Evolutionary conservation across 2,888 invertebrate species (phyloP), one percentile per base, ranked within the genome.

Genomic region (Chymomyza amoena): DNA sequence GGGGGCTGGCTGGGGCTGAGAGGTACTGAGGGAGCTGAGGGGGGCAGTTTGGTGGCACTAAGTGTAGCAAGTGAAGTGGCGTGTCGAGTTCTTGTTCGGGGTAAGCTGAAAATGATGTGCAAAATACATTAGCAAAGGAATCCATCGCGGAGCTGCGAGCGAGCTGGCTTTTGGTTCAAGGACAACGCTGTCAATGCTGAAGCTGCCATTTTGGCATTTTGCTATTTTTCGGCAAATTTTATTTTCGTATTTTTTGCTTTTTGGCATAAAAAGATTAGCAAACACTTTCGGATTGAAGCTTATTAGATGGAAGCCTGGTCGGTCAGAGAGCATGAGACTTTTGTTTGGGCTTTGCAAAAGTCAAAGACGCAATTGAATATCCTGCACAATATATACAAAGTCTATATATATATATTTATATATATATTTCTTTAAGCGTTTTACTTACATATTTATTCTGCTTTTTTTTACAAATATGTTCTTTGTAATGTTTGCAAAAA

Each of bases 261-360:
- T 56, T 45, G 66, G 74, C 69, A 70, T 70, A 79, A 79, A 76
- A 68, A 78, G 79, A 79, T 80, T 80, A 79, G 78, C 76, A 74
- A 77, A 68, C 79, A 79, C 72, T 79, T 79, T 78, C 61, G 66
- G 79, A 79, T 77, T 80, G 75, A 63, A 51, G 63, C 45, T 45
- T 10, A 61, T 45, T 51, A 61, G 50, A n/a, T 20, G 16, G n/a
- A 28, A 62, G 50, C 25, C 16, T 20, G 50, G 18, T 16, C 45
- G 32, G 32, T 32, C 50, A 62, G 50, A 50, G 50, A 62, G 16
- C 50, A 18, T 62, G 45, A 15, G 39, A 45, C 39, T 45, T 45
- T 45, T 45, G 13, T 45, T 7, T 2, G 13, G 13, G 39, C 13
- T 13, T 45, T 13, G 13, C 3, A 10, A 45, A 13, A 45, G 39